A percentile compares a stretch with the other conserved stretches of the same genome.
phyloP scores from a whole-genome alignment of 2,797 vertebrate genomes.

The Hydrophis major region DNA sequence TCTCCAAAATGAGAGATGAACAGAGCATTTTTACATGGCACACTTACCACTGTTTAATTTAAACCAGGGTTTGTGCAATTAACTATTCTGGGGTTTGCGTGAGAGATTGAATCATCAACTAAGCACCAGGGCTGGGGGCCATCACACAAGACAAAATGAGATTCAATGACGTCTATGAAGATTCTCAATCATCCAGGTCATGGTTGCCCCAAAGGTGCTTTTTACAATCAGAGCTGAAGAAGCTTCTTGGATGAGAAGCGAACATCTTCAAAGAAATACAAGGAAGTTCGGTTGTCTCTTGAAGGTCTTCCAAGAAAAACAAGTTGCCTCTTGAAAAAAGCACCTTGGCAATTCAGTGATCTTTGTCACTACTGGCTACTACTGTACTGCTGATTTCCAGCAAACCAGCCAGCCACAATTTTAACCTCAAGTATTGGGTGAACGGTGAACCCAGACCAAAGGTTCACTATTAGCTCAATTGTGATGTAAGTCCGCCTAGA shows the following conservation, averaged over 20 bases:
- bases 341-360: not conserved
- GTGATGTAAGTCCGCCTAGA: not conserved
- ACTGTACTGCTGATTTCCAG: not conserved
- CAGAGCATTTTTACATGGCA: not conserved
- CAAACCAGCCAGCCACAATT: not conserved
- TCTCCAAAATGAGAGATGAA: not conserved
- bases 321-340: not conserved
- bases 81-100: not conserved
- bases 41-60: not conserved
- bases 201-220: not conserved
- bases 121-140: not conserved
- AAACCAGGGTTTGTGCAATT: not conserved
- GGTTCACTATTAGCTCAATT: not conserved
- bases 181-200: not conserved
- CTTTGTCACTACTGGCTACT: not conserved
- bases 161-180: not conserved
- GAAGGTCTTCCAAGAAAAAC: too few relatives aligned
- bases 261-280: not conserved
- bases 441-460: not conserved
- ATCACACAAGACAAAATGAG: not conserved
- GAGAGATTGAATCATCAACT: not conserved
- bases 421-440: not conserved
- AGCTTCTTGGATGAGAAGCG: not conserved
- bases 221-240: not conserved
- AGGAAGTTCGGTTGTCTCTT: not conserved